Evolutionary conservation across 2,797 vertebrate species (phyloP).

Genomic region (Phataginus tetradactyla): DNA sequence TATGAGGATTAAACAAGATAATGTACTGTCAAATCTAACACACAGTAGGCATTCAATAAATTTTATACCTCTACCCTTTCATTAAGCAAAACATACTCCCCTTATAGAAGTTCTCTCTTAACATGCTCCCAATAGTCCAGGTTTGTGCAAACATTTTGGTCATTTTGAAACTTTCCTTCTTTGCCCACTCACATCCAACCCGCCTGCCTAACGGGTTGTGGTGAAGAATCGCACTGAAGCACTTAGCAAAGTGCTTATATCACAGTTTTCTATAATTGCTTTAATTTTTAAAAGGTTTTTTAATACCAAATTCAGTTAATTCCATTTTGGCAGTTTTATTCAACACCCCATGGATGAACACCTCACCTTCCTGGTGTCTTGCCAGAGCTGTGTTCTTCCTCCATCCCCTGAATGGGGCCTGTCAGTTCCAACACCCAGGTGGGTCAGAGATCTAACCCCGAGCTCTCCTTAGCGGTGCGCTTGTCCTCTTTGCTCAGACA

Average conservation of each 20-base stretch:
- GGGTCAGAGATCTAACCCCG: neutral
- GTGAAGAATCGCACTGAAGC: neutral
- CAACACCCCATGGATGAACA: neutral
- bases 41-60: neutral
- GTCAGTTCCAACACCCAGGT: too few species aligned
- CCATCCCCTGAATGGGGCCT: neutral
- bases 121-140: neutral
- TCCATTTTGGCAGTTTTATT: neutral
- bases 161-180: neutral
- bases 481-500: neutral
- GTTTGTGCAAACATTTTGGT: neutral
- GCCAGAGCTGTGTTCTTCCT: neutral
- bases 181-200: neutral
- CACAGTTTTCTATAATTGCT: neutral
- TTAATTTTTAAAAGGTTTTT: neutral
- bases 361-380: neutral
- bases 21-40: neutral
- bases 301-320: neutral
- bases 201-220: neutral
- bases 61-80: neutral
- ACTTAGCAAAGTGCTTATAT: neutral
- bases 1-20: neutral
- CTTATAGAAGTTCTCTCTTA: neutral
- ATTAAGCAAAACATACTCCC: neutral
- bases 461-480: rapidly evolving